These are phyloP conservation scores for Drosophila hydei DNA, from an alignment of 1,140 invertebrate genomes.

Conservation along the genomic window DNA sequence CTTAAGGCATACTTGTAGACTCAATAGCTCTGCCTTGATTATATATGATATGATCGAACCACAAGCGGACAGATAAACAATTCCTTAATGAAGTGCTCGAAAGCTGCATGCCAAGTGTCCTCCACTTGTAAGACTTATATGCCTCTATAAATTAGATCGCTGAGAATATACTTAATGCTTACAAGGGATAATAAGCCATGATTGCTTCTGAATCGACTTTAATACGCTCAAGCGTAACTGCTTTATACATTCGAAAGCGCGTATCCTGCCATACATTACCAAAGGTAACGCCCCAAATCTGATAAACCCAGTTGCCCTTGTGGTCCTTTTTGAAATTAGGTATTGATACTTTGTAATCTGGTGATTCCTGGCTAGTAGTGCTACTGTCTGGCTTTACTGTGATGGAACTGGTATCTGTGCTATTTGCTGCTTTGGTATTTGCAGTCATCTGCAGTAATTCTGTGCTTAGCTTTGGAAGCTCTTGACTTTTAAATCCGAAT, in stretches of 20 bases:
- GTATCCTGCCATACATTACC: slow-evolving; percentile 1
- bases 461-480: neutral
- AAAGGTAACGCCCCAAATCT: neutral
- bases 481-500: neutral
- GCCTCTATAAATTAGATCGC: no score
- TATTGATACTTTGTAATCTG: neutral
- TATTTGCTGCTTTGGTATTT: neutral
- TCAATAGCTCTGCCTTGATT: no score
- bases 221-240: neutral
- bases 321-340: neutral
- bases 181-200: neutral
- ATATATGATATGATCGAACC: no score
- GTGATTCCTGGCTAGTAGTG: no score
- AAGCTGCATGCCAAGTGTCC: no score
- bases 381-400: no score
- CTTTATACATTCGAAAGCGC: neutral
- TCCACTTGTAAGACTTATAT: no score
- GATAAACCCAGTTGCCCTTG: neutral
- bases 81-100: no score
- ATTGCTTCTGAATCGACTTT: neutral
- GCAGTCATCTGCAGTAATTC: neutral
- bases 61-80: no score
- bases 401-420: neutral
- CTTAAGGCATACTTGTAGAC: no score
- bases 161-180: no score